Evolutionary conservation across 2,797 vertebrate genomes (phyloP), one percentile per base, ranked within the genome.

Genomic region (Apogon talboti): DNA sequence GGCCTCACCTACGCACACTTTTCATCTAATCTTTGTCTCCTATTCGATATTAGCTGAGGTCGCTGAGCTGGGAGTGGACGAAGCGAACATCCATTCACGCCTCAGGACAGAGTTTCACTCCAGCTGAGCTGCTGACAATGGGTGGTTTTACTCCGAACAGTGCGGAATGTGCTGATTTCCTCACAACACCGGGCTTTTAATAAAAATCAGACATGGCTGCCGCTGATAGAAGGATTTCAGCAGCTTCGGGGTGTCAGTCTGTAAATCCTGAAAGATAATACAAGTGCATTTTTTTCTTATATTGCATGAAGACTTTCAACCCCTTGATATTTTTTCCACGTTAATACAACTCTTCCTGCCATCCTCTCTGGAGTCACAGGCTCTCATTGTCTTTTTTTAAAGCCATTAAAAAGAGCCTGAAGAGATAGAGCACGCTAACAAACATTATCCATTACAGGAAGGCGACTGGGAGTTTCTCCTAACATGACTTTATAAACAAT

Each of bases 351-450:
- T 45, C n/a, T 21, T 37, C 15, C 14, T 47, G 15, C 50, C 49
- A 41, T 43, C 65, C 46, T 63, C 54, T 44, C 15, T 0, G 50
- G 62, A 79, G 12, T 44, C 53, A 49, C 12, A 6, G 35, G 7
- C 45, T 47, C 11, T 14, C 11, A 63, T 42, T 73, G 44, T 55
- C 18, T 63, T 51, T 28, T 28, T 28, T 28, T 28, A 3, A 55
- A 40, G 0, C 15, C 41, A 73, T 74, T 67, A 30, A 70, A 69
- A 56, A 28, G 6, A 47, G 48, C 61, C 59, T 28, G n/a, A 38
- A 48, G 60, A 63, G 21, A 73, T 18, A 45, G 13, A 13, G 7
- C 47, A 38, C 21, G 12, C 56, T 46, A 57, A 60, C 14, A 65
- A 66, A 48, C 18, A 56, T 52, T 30, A 50, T 54, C 60, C 51